Base-by-base conservation (phyloP, 2,888 invertebrate genomes). In the Agrotis segetum region DNA sequence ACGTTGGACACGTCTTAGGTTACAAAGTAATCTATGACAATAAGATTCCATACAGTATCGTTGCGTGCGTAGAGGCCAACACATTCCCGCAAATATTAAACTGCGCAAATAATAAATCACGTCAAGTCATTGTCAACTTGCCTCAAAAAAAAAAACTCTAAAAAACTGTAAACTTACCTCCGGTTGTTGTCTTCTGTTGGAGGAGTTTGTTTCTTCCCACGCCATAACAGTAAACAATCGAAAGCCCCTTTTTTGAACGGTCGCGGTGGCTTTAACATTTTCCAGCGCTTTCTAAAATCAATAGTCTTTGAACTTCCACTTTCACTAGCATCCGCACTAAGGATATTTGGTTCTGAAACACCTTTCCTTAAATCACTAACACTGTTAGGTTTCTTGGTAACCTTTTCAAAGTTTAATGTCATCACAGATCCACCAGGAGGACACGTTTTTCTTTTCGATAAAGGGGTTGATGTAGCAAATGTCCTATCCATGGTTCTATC, bases 151-250 rank as follows among this genome's bases (percentile, higher is more conserved):
- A 3, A 7, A 7, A 34, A 34, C 34, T 7, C 6, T 1, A 34
- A 71, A 82, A 74, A 67, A 13, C 64, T 50, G 72, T 66, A 61
- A 67, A 94, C 96, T 95, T 84, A 96, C 96, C 90, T 93, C 77
- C 68, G 84, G 60, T 85, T 74, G 59, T 88, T 87, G 63, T 87
- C 87, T 74, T 92, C 91, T 71, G 87, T 85, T 34, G 87, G 85
- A 34, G 88, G 84, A 49, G 88, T 89, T 61, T 91, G 85, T 85
- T 93, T 95, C 86, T 93, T 96, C 79, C 92, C 91, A 71, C 95
- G 94, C 96, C 96, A 96, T 55, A 91, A 90, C 52, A 96, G 86
- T 83, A 96, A 88, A 85, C 95, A 95, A 85, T 95, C 95, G 77
- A 96, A 94, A 49, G 95, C 89, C 47, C 93, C 93, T 88, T 94